These are phyloP conservation scores for Nicator chloris DNA, from an alignment of 2,113 vertebrate species.

Conservation along the genomic window DNA sequence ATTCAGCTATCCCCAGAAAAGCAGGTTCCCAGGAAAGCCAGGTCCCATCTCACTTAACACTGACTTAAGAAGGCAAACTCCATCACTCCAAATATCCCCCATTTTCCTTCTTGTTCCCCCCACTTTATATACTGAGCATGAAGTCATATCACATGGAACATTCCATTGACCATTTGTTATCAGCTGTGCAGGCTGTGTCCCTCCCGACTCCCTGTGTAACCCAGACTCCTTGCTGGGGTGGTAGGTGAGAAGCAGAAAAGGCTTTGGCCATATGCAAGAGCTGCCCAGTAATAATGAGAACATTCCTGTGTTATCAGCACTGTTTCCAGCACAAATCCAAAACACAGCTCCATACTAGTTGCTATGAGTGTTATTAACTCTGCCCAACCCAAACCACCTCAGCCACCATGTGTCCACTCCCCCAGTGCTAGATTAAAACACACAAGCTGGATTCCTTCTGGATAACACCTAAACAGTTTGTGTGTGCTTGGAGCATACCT, in stretches of 20 bases:
- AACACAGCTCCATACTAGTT: neutral
- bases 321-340: neutral
- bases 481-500: accelerated
- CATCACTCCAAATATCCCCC: accelerated
- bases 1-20: neutral
- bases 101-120: neutral
- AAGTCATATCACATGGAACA: neutral
- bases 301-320: neutral
- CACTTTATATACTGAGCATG: neutral
- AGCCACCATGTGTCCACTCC: neutral
- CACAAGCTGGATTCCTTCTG: neutral
- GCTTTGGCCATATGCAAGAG: neutral
- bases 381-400: neutral
- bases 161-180: neutral
- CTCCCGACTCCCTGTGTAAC: accelerated
- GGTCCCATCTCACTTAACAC: neutral
- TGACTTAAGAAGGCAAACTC: neutral
- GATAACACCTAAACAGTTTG: accelerated
- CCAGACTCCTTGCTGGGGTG: neutral
- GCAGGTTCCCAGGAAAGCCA: accelerated
- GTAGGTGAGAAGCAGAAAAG: neutral
- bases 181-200: neutral
- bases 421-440: neutral
- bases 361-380: neutral
- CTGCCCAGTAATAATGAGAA: neutral